phyloP scores from a whole-genome alignment of 1,140 invertebrate species.

The Temnothorax curvispinosus region DNA sequence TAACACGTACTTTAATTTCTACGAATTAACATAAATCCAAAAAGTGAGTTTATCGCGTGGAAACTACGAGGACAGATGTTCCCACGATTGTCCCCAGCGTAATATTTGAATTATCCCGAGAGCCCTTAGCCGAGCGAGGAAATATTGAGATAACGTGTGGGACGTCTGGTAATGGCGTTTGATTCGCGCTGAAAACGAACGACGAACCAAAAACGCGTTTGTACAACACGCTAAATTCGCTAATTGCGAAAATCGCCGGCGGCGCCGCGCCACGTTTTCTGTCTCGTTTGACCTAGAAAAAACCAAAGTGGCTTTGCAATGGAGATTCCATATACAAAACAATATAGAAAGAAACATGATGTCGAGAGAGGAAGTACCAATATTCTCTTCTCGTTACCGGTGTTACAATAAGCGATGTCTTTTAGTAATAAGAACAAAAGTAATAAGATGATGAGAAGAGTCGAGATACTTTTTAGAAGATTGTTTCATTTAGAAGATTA shows the following conservation, averaged over 20 bases:
- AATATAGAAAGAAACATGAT: not conserved
- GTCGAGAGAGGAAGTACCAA: not conserved
- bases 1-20: not conserved
- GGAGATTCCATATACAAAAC: not conserved
- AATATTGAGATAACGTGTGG: slow-evolving; percentile 26
- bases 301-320: not conserved
- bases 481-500: not conserved
- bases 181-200: not conserved
- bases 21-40: slow-evolving; percentile 23
- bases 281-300: not conserved
- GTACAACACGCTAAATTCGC: slow-evolving; percentile 45
- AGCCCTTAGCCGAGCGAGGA: not conserved
- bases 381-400: not conserved
- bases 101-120: slow-evolving; percentile 1
- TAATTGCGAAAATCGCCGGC: slow-evolving; percentile 71
- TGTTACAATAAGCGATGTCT: not conserved
- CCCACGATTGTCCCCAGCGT: not conserved
- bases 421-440: not conserved
- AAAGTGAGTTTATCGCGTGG: not conserved
- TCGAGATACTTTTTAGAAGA: not conserved
- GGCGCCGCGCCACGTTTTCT: slow-evolving; percentile 14
- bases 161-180: not conserved
- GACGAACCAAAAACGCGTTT: not conserved
- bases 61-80: not conserved
- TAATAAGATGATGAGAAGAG: not conserved